Evolutionary conservation across 2,113 vertebrate genomes (phyloP).

Genomic region (Gulo gulo): DNA sequence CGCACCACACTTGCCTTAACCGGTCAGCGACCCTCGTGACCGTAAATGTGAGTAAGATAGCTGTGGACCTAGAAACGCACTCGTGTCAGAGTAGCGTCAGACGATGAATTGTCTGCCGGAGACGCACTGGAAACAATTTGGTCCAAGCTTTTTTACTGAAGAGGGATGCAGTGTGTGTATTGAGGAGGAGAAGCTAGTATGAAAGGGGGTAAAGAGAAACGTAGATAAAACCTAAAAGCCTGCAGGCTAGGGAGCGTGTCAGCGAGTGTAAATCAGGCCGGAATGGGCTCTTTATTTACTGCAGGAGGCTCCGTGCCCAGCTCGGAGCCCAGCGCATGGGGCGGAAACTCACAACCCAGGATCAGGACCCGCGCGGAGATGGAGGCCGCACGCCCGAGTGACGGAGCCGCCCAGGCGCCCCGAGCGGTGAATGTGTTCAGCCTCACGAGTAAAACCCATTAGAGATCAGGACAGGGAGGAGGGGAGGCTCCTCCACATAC

Average conservation of each 20-base stretch:
- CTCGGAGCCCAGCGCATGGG: background rate
- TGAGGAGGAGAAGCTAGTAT: background rate
- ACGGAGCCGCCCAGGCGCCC: background rate
- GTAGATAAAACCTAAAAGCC: too few relatives aligned
- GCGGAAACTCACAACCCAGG: background rate
- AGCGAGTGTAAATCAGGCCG: background rate
- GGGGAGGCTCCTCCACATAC: too few relatives aligned
- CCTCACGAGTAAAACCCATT: background rate
- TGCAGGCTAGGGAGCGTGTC: background rate
- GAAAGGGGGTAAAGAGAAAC: background rate
- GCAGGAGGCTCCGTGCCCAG: background rate
- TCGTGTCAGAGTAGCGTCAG: background rate
- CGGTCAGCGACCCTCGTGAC: background rate
- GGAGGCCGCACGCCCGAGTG: fast-evolving
- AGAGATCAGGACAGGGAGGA: too few relatives aligned
- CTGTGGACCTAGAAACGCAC: background rate
- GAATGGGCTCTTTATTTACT: background rate
- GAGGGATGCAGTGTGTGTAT: background rate
- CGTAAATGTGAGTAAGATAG: too few relatives aligned
- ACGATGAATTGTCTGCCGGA: background rate
- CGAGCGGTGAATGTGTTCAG: fast-evolving
- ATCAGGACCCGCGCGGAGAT: background rate
- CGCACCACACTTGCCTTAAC: background rate
- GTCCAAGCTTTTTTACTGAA: background rate
- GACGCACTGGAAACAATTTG: background rate